Conservation (phyloP, 2,797 vertebrate species). For the Malacoctenus gilli region DNA sequence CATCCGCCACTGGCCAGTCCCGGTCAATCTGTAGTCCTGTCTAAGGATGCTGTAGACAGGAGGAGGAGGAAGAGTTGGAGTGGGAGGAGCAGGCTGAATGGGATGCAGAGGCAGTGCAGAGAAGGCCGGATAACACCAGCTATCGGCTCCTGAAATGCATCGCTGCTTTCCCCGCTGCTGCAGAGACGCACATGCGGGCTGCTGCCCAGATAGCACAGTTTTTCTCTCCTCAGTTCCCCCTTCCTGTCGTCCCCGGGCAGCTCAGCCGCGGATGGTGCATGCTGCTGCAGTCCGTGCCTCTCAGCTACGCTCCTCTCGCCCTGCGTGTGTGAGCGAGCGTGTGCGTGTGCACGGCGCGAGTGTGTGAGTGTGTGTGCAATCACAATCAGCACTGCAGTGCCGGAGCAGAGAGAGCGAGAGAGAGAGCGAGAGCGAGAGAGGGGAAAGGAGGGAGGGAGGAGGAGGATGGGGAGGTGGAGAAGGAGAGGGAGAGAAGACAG, state of each 20-base stretch:
- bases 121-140: slow-evolving; percentile 73
- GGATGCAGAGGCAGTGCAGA: slow-evolving; percentile 80
- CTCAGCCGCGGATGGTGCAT: slow-evolving; percentile 73
- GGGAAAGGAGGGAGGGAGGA: slow-evolving; percentile 10
- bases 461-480: slow-evolving; percentile 3
- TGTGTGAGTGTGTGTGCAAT: slow-evolving; percentile 69
- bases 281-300: slow-evolving; percentile 79
- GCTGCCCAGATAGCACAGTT: slow-evolving; percentile 56
- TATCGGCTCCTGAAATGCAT: slow-evolving; percentile 68
- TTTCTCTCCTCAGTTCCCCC: slow-evolving; percentile 61
- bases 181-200: slow-evolving; percentile 66
- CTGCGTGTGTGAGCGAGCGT: slow-evolving; percentile 25
- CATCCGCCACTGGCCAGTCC: slow-evolving; percentile 66
- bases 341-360: slow-evolving; percentile 40
- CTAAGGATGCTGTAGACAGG: slow-evolving; percentile 76
- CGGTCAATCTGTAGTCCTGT: slow-evolving; percentile 75
- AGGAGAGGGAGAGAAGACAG: slow-evolving; percentile 31
- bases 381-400: slow-evolving; percentile 85
- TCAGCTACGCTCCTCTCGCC: slow-evolving; percentile 62
- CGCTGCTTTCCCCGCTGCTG: slow-evolving; percentile 50
- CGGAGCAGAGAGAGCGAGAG: slow-evolving; percentile 65
- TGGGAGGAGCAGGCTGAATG: slow-evolving; percentile 78
- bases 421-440: slow-evolving; percentile 35
- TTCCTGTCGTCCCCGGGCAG: slow-evolving; percentile 65
- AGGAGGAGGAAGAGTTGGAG: slow-evolving; percentile 76